Conservation (phyloP, 2,113 vertebrate genomes). For the Myrmophylax atrothorax region DNA sequence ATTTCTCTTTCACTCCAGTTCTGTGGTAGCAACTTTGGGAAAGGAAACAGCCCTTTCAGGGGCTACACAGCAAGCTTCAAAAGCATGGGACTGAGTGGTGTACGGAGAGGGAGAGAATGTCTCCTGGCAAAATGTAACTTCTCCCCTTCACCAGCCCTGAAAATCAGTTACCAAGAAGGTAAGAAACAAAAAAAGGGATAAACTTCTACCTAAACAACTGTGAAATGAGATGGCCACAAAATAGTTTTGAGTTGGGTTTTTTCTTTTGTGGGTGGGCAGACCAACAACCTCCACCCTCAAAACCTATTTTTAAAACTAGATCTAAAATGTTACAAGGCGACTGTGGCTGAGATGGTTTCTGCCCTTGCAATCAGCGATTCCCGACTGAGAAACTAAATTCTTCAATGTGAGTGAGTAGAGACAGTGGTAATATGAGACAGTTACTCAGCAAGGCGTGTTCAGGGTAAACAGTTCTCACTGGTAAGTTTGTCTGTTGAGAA, state of each 20-base stretch:
- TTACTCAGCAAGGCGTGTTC: constrained; percentile 47
- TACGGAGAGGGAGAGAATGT: background rate
- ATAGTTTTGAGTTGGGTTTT: background rate
- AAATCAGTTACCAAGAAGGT: background rate
- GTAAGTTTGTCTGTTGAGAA: background rate
- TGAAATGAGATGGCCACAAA: background rate
- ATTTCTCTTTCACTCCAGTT: background rate
- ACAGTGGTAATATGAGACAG: background rate
- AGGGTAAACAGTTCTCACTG: constrained; percentile 2
- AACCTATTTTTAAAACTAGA: background rate
- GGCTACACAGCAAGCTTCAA: background rate
- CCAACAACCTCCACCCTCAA: background rate
- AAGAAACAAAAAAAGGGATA: background rate
- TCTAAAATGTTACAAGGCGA: background rate
- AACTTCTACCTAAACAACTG: background rate
- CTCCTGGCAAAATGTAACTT: background rate
- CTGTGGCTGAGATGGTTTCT: background rate
- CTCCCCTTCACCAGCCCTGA: background rate
- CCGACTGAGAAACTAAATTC: background rate
- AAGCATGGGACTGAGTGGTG: background rate
- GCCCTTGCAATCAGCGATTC: constrained; percentile 23
- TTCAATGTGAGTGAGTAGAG: background rate
- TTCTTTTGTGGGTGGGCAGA: background rate
- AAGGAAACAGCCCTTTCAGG: background rate
- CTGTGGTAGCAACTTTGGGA: background rate